Percentiles rank a stretch among this genome's conserved stretches.
phyloP scores from a whole-genome alignment of 2,113 vertebrate genomes.

The Bucco capensis region DNA sequence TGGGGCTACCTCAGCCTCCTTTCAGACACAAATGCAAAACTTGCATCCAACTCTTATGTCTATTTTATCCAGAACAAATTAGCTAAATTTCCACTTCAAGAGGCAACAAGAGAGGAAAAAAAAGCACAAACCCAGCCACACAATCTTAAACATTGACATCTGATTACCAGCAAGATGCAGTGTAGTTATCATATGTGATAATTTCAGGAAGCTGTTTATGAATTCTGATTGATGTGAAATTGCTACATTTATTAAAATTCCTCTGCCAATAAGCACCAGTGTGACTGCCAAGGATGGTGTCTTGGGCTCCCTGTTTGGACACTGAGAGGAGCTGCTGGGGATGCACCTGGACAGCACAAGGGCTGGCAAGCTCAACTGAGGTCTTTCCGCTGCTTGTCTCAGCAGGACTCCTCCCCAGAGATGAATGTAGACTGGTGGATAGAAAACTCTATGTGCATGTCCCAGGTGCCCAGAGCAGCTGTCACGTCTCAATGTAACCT shows the following conservation, averaged over 20 bases:
- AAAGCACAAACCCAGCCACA: not conserved
- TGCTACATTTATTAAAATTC: not conserved
- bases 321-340: not conserved
- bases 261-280: not conserved
- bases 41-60: not conserved
- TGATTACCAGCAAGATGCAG: not conserved
- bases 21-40: not conserved
- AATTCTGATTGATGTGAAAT: constrained; percentile 4
- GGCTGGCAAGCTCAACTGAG: not conserved
- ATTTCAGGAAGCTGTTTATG: not conserved
- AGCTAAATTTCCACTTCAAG: not conserved
- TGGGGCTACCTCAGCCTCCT: not conserved
- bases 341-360: accelerated
- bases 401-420: not conserved
- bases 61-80: not conserved
- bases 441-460: not conserved
- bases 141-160: not conserved
- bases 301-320: not conserved
- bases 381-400: not conserved
- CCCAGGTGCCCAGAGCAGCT: not conserved
- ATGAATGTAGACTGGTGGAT: accelerated
- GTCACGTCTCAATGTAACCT: accelerated
- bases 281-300: not conserved
- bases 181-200: not conserved
- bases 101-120: not conserved